A percentile compares a stretch with the other conserved stretches of the same genome.
These are phyloP conservation scores for Sarcophaga bullata DNA, from an alignment of 1,140 invertebrate species.

Conservation along the genomic window DNA sequence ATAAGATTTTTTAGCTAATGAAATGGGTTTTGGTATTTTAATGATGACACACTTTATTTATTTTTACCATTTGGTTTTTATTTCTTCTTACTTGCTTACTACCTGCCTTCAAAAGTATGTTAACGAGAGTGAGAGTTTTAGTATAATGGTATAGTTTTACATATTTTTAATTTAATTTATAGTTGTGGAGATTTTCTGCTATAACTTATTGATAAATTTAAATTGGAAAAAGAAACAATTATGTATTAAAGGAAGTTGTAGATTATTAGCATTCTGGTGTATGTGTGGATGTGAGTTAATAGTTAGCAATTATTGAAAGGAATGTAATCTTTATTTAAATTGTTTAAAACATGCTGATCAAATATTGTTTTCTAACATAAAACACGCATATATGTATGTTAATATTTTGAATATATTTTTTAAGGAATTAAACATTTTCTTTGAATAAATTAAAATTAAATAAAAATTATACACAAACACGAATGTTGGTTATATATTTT, in stretches of 20 bases:
- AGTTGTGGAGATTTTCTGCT: not conserved
- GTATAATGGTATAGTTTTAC: not conserved
- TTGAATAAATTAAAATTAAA: no score
- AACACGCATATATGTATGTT: no score
- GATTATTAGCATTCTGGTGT: not conserved
- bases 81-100: no score
- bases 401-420: no score
- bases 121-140: not conserved
- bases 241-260: not conserved
- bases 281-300: not conserved
- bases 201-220: not conserved
- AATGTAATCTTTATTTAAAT: not conserved
- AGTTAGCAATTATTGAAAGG: not conserved
- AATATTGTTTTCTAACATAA: no score
- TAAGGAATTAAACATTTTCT: no score
- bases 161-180: not conserved
- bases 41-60: not conserved
- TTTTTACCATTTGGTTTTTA: not conserved
- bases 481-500: no score
- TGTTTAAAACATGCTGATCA: no score
- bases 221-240: not conserved
- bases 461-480: no score
- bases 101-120: conserved; percentile 6
- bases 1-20: conserved; percentile 24
- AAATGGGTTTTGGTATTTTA: not conserved